Evolutionary conservation across 2,888 invertebrate species (phyloP), one percentile per base, ranked within the genome.

Genomic region (Cheilosia vulpina): DNA sequence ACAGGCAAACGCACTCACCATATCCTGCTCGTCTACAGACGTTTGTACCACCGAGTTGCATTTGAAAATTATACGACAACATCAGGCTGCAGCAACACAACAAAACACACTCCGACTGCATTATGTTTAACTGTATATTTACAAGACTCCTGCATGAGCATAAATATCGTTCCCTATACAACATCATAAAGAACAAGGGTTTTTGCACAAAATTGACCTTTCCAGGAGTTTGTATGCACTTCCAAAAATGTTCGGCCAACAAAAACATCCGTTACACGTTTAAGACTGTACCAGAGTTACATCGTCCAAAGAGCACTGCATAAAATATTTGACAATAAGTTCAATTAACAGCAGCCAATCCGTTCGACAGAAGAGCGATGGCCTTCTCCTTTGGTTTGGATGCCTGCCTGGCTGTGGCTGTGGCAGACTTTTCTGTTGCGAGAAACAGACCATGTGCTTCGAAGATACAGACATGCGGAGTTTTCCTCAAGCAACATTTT

Each of bases 241-340:
- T 34, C 62, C 50, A 55, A 73, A 72, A 78, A 55, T 50, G 66
- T 65, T 41, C 45, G 55, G 19, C 38, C 15, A 52, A 47, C 63
- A 69, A 75, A 75, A 79, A 71, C 73, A 79, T 50, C 41, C 7
- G 41, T 52, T 27, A 31, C 58, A 55, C 31, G n/a, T 34, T 58
- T 38, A 75, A 13, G 38, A 38, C 13, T 38, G 13, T 38, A 47
- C 71, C 65, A 47, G 21, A 50, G 11, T 27, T 63, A 31, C 50
- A 34, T 13, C 58, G 52, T n/a, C 27, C 66, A 21, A 27, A 11
- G 11, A 31, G 58, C 52, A 62, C 53, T 77, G 77, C 55, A 78
- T 84, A 79, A 84, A 71, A 76, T 80, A 84, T 80, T 80, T 71
- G 80, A 65, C 75, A 76, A 75, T 84, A 76, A 80, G 80, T 84